Evolutionary conservation across 2,113 vertebrate species (phyloP).

Genomic region (Microtus oregoni): DNA sequence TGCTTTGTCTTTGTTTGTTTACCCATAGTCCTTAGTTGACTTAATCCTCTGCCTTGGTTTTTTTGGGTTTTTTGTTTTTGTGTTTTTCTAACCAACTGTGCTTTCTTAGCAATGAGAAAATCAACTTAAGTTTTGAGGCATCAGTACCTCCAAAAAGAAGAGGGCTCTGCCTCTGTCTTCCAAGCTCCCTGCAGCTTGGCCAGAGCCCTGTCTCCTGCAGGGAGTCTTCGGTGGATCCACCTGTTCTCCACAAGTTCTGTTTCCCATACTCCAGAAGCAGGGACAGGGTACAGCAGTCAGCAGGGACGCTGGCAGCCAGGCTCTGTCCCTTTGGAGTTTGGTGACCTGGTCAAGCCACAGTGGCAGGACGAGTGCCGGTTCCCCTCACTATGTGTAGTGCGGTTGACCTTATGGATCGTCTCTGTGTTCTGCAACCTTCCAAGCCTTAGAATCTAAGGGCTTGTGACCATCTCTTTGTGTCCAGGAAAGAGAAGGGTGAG

Average conservation of each 20-base stretch:
- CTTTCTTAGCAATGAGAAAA: not conserved
- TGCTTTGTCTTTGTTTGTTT: not conserved
- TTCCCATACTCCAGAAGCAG: not conserved
- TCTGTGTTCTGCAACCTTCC: not conserved
- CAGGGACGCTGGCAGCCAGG: fast-evolving
- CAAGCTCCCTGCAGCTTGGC: not conserved
- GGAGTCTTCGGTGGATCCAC: not conserved
- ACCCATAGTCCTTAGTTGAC: not conserved
- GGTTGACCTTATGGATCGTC: not conserved
- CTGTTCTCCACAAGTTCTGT: not conserved
- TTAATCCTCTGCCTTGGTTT: not conserved
- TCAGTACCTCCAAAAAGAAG: not conserved
- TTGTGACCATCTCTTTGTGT: too few species aligned
- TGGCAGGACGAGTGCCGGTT: not conserved
- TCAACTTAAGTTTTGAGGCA: not conserved
- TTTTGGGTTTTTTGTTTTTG: not conserved
- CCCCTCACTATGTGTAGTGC: too few species aligned
- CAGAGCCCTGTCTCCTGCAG: not conserved
- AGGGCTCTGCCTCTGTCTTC: not conserved
- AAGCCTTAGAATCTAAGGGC: not conserved
- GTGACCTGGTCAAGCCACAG: not conserved
- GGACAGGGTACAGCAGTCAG: not conserved
- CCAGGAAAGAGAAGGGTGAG: not conserved
- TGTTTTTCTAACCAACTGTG: not conserved
- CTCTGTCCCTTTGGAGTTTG: not conserved